Evolutionary conservation across 2,113 vertebrate species (phyloP).

Genomic region (Amblyornis subalaris): DNA sequence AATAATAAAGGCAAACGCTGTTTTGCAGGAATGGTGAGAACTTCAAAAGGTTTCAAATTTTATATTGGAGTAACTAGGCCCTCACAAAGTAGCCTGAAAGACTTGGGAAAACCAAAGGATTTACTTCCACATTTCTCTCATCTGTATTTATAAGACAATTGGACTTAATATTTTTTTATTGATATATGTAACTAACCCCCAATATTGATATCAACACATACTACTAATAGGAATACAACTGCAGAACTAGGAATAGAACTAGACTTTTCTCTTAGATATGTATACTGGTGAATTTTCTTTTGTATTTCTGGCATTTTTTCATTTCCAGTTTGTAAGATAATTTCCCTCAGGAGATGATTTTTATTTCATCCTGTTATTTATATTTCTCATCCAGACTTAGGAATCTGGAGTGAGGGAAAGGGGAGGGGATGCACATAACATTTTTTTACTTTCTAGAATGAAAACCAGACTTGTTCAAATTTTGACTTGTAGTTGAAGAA

Average conservation of each 20-base stretch:
- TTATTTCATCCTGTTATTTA: not conserved
- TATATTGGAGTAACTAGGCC: not conserved
- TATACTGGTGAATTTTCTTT: not conserved
- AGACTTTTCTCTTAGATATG: not conserved
- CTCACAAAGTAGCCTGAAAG: not conserved
- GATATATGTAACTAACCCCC: not conserved
- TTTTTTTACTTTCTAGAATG: not conserved
- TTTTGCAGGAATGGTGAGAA: not conserved
- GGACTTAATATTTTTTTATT: not conserved
- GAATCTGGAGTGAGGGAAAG: not conserved
- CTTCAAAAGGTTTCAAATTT: not conserved
- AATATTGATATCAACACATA: not conserved
- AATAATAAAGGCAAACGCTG: not conserved
- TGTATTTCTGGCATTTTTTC: not conserved
- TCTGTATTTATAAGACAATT: not conserved
- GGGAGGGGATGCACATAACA: accelerated
- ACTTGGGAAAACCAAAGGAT: not conserved
- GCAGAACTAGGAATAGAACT: not conserved
- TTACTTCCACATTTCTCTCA: not conserved
- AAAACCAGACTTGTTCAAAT: not conserved
- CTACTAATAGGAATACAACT: not conserved
- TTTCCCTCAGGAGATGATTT: not conserved
- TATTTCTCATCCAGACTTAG: not conserved
- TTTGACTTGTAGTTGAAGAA: not conserved
- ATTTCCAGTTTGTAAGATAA: not conserved